Conservation (phyloP, 1,140 invertebrate genomes). For the Bombus balteatus region DNA sequence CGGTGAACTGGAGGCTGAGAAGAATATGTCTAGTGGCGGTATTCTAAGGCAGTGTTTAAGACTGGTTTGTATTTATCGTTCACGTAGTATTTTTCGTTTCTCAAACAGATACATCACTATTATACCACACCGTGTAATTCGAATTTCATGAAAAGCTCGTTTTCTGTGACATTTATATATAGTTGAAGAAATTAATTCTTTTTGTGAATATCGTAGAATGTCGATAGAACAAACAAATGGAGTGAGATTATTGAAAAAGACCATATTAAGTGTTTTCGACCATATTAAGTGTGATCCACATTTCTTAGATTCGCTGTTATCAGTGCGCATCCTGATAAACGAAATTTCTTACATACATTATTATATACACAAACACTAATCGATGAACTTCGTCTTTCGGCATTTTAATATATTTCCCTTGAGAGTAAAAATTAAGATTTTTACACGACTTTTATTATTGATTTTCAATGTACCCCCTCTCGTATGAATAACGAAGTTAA, state of each 20-base stretch:
- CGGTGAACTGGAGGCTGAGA: slow-evolving; percentile 98
- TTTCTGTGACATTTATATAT: background rate
- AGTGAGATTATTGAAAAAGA: background rate
- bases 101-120: slow-evolving; percentile 12
- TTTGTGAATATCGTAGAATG: background rate
- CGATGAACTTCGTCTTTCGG: slow-evolving; percentile 8
- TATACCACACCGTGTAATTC: background rate
- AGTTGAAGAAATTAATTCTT: background rate
- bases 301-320: slow-evolving; percentile 8
- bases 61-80: slow-evolving; percentile 87
- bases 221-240: background rate
- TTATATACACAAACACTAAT: slow-evolving; percentile 10
- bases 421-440: no score
- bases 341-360: slow-evolving; percentile 10
- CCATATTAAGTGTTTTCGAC: background rate
- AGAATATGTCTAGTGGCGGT: slow-evolving; percentile 99
- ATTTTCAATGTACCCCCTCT: background rate
- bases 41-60: slow-evolving; percentile 98
- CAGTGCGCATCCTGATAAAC: background rate
- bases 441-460: background rate
- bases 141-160: background rate
- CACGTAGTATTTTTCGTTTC: slow-evolving; percentile 43
- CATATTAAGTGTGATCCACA: slow-evolving; percentile 2
- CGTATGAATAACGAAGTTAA: slow-evolving; percentile 1
- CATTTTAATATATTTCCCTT: background rate